phyloP scores from a whole-genome alignment of 1,140 invertebrate species.

The Charaxes varanes region DNA sequence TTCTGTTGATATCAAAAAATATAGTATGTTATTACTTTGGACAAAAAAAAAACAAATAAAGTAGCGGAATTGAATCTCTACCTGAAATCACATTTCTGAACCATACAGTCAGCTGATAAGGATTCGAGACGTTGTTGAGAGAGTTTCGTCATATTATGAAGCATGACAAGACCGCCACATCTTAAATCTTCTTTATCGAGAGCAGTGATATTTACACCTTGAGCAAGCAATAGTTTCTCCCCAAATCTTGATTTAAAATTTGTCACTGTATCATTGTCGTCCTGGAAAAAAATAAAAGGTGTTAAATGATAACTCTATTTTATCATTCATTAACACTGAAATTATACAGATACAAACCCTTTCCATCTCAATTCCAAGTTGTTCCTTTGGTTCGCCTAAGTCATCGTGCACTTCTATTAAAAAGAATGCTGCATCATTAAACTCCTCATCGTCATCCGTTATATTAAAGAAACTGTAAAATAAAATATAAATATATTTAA shows the following conservation, averaged over 20 bases:
- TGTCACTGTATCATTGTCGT: slow-evolving; percentile 79
- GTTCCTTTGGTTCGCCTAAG: slow-evolving; percentile 80
- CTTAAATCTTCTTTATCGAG: slow-evolving; percentile 81
- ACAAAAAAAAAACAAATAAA: background rate
- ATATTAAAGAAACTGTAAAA: slow-evolving; percentile 39
- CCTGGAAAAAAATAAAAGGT: slow-evolving; percentile 42
- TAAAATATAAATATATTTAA: background rate
- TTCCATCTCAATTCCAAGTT: slow-evolving; percentile 82
- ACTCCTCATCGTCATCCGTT: slow-evolving; percentile 63
- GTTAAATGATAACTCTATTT: background rate
- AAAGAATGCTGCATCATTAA: slow-evolving; percentile 75
- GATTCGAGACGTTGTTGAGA: slow-evolving; percentile 73
- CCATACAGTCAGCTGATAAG: slow-evolving; percentile 78
- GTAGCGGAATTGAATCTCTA: slow-evolving; percentile 21
- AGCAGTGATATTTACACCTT: slow-evolving; percentile 80
- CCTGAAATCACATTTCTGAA: slow-evolving; percentile 81
- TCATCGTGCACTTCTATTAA: slow-evolving; percentile 81
- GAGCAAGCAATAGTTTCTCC: slow-evolving; percentile 74
- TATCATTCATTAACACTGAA: background rate
- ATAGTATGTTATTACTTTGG: background rate
- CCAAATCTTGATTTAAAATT: slow-evolving; percentile 81
- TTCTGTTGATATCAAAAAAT: no score
- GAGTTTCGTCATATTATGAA: slow-evolving; percentile 76
- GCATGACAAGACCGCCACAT: slow-evolving; percentile 80
- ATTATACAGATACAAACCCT: slow-evolving; percentile 65